Evolutionary conservation across 2,797 vertebrate genomes (phyloP).

Genomic region (Chrysocyon brachyurus): DNA sequence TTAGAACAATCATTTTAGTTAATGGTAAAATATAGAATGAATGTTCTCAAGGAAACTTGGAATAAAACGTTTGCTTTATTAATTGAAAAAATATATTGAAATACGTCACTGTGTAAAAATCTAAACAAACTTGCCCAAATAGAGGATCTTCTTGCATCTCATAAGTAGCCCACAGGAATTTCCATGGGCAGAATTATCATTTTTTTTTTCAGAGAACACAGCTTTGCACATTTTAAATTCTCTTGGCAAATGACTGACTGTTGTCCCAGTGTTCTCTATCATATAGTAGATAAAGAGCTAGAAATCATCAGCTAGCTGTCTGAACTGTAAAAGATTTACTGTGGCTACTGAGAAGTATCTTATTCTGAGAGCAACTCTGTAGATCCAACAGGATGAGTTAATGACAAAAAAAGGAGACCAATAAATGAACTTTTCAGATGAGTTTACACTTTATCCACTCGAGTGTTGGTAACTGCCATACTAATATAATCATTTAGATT

Average conservation of each 20-base stretch:
- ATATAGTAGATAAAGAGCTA: not conserved
- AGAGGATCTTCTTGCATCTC: not conserved
- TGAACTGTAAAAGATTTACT: slow-evolving; percentile 48
- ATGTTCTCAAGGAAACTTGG: not conserved
- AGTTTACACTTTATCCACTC: not conserved
- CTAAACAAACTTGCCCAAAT: not conserved
- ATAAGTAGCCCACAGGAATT: not conserved
- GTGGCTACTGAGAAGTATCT: not conserved
- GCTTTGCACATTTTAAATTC: not conserved
- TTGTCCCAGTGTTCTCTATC: not conserved
- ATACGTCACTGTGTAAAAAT: not conserved
- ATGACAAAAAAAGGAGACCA: not conserved
- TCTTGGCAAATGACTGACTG: slow-evolving; percentile 5
- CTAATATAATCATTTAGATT: not conserved
- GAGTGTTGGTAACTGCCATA: not conserved
- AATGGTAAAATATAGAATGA: not conserved
- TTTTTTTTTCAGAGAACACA: slow-evolving; percentile 12
- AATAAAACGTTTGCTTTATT: not conserved
- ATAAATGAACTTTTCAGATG: not conserved
- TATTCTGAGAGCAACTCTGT: not conserved
- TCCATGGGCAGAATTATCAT: not conserved
- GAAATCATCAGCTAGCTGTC: not conserved
- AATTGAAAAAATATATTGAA: not conserved
- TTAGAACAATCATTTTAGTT: not conserved
- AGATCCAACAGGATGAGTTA: not conserved